Evolutionary conservation across 37 sponge, comb jelly and placozoan species (phyloP).

Genomic region (Aphrocallistes beatrix): DNA sequence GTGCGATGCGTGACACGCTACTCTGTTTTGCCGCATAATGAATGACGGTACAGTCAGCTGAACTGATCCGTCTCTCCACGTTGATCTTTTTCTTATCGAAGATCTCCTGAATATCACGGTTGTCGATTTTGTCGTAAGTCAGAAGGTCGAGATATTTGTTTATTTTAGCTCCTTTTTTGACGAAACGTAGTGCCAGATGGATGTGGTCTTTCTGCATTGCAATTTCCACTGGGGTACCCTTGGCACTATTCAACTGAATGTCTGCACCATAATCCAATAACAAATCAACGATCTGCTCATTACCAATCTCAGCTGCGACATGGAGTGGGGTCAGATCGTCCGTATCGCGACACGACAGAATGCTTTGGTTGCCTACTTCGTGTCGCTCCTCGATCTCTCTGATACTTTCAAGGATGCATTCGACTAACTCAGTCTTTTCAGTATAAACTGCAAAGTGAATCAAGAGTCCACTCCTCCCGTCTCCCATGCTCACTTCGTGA

Average conservation of each 20-base stretch:
- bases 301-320: neutral
- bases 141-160: neutral
- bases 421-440: neutral
- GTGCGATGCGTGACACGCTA: neutral
- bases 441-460: neutral
- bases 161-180: neutral
- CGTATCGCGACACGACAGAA: neutral
- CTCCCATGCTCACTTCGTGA: neutral
- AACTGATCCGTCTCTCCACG: neutral
- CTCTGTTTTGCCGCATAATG: constrained; percentile 14
- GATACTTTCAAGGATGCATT: neutral
- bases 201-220: constrained; percentile 6
- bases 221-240: neutral
- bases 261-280: neutral
- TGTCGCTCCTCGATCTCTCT: neutral
- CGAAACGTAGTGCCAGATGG: neutral
- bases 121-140: neutral
- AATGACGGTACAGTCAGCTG: neutral
- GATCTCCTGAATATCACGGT: neutral
- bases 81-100: neutral
- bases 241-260: constrained; percentile 14
- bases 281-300: neutral
- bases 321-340: neutral
- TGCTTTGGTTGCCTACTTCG: too few relatives aligned
- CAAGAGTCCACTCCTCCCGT: neutral